Conservation (phyloP, 2,113 vertebrate genomes). For the Gobio gobio region DNA sequence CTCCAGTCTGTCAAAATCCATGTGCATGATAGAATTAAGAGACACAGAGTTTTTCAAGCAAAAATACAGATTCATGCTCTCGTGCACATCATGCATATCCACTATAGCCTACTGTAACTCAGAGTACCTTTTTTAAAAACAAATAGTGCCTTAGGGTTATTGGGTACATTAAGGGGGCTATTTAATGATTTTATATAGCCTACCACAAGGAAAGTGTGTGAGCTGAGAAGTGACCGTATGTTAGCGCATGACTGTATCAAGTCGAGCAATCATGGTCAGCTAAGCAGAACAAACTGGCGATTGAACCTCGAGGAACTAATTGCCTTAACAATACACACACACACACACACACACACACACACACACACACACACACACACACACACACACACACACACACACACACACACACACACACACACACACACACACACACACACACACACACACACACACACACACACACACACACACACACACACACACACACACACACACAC, state of each 20-base stretch:
- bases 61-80: not conserved
- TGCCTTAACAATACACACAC: not conserved
- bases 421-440: slow-evolving; percentile 1
- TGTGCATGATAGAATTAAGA: slow-evolving; percentile 22
- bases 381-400: not conserved
- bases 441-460: not conserved
- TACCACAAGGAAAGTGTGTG: not conserved
- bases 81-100: not conserved
- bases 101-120: too few species aligned
- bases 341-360: slow-evolving; percentile 9
- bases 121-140: not conserved
- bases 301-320: not conserved
- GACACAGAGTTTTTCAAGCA: slow-evolving; percentile 2
- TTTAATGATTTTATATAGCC: not conserved
- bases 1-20: slow-evolving; percentile 13
- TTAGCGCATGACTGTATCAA: not conserved
- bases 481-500: slow-evolving; percentile 1
- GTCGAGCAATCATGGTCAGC: slow-evolving; percentile 20
- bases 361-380: not conserved
- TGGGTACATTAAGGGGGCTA: not conserved
- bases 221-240: too few species aligned
- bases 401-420: not conserved
- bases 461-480: not conserved
- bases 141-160: not conserved
- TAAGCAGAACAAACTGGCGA: slow-evolving; percentile 20